Evolutionary conservation across 2,888 invertebrate genomes (phyloP).

Genomic region (Volucella bombylans): DNA sequence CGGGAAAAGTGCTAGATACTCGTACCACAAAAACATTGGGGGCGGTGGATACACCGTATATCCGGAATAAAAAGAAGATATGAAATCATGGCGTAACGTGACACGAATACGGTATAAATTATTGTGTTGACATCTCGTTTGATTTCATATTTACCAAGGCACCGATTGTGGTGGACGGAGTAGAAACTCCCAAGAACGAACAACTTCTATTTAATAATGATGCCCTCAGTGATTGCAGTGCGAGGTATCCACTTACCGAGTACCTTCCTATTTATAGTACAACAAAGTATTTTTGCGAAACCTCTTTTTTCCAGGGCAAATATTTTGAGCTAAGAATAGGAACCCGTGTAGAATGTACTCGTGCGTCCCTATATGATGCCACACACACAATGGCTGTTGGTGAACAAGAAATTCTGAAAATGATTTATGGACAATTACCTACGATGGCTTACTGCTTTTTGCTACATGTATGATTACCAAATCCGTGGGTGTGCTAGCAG

Average conservation of each 20-base stretch:
- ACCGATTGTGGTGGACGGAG: conserved; percentile 9
- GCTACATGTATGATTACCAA: too few relatives aligned
- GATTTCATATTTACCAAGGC: conserved; percentile 43
- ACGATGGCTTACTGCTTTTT: too few relatives aligned
- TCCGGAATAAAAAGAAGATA: conserved; percentile 28
- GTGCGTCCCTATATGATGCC: too few relatives aligned
- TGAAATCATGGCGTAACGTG: conserved; percentile 57
- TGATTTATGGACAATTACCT: too few relatives aligned
- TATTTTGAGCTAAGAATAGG: too few relatives aligned
- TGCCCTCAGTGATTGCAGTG: not conserved
- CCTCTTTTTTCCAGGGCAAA: too few relatives aligned
- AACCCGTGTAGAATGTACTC: too few relatives aligned
- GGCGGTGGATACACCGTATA: not conserved
- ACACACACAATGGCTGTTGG: too few relatives aligned
- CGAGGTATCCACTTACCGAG: not conserved
- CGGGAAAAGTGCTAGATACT: conserved; percentile 8
- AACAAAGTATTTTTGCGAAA: too few relatives aligned
- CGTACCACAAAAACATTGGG: not conserved
- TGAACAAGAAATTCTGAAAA: too few relatives aligned
- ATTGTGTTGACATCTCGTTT: conserved; percentile 60
- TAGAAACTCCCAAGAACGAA: not conserved
- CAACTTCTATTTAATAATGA: conserved; percentile 2
- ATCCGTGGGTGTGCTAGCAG: too few relatives aligned
- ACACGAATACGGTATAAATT: conserved; percentile 60
- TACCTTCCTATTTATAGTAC: too few relatives aligned